Percentiles rank a stretch among this genome's conserved stretches.
Evolutionary conservation across 1,140 invertebrate genomes (phyloP).

Genomic region (Hetaerina americana): DNA sequence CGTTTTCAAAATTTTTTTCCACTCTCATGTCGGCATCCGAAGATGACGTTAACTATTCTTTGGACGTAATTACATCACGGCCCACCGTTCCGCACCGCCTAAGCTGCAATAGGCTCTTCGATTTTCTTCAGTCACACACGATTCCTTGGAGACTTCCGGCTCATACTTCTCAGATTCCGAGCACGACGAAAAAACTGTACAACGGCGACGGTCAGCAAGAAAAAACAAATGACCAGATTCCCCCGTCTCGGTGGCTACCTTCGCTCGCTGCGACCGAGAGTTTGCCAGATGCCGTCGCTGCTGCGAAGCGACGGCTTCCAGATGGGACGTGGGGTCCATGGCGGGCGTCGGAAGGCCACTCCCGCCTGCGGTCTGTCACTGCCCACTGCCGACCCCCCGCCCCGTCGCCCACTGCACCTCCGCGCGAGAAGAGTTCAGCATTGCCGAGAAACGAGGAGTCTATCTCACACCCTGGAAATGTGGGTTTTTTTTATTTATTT

Average conservation of each 20-base stretch:
- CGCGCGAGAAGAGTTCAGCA: no score
- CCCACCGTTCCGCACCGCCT: background rate
- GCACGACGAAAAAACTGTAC: background rate
- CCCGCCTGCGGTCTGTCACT: background rate
- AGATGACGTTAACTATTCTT: background rate
- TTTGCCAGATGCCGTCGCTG: background rate
- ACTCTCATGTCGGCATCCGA: no score
- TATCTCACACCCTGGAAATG: no score
- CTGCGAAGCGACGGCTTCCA: no score
- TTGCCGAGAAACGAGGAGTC: no score
- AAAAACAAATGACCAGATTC: background rate
- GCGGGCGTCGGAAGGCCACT: background rate
- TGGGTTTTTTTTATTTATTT: no score
- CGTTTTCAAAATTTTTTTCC: no score
- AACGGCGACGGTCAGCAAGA: no score
- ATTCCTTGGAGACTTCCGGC: background rate
- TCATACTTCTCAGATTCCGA: background rate
- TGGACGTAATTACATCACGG: background rate
- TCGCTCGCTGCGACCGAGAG: background rate
- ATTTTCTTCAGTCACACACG: background rate
- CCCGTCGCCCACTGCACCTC: no score
- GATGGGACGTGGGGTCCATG: background rate
- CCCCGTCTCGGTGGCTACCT: background rate
- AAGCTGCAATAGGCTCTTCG: background rate
- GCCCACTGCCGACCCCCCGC: no score